Percentiles rank a stretch among this genome's conserved stretches.
Conservation (phyloP, 2,113 vertebrate genomes). For the Pseudopipra pipra region DNA sequence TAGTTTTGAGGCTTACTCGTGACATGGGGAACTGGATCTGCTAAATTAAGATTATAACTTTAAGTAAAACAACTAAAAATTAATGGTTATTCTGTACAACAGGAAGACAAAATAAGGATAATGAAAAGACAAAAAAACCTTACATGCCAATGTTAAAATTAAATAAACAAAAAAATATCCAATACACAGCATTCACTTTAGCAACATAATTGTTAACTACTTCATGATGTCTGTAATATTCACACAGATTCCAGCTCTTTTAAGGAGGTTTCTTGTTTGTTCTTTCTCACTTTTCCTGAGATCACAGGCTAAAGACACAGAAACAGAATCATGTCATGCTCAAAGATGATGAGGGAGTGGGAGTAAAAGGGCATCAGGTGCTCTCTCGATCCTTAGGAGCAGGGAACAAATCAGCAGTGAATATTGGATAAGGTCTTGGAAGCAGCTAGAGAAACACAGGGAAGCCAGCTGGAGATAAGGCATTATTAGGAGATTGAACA, state of each 20-base stretch:
- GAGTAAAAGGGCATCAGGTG: background rate
- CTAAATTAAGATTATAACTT: background rate
- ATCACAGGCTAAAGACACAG: background rate
- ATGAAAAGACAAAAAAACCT: background rate
- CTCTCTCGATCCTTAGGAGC: background rate
- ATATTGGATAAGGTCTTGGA: background rate
- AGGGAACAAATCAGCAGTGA: background rate
- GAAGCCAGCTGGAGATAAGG: background rate
- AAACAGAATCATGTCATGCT: background rate
- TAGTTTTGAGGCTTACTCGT: background rate
- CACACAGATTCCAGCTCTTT: background rate
- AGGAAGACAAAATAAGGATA: background rate
- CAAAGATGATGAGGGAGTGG: accelerated
- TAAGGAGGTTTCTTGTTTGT: background rate
- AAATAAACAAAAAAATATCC: background rate
- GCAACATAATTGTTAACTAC: background rate
- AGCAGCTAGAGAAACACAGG: background rate
- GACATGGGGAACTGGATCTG: background rate
- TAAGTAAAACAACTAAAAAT: background rate
- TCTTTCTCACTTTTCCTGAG: background rate
- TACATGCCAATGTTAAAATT: background rate
- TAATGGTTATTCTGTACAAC: background rate
- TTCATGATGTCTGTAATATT: background rate
- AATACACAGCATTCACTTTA: background rate
- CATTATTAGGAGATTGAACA: background rate